Conservation (phyloP, 1,140 invertebrate species). For the Drosophila navojoa region DNA sequence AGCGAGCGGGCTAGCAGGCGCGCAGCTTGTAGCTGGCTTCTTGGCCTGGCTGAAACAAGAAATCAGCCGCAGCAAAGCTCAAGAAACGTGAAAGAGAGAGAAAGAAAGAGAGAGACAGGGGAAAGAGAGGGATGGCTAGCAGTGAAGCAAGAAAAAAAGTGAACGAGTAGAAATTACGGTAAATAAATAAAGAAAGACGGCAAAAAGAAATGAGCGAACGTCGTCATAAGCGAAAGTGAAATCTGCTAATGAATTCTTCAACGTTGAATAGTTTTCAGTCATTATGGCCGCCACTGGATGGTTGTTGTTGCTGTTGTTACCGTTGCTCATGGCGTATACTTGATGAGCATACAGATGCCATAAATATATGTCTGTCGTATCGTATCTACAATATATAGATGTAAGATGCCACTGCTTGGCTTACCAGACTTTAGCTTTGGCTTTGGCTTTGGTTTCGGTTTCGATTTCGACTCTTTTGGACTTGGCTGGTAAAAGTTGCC, state of each 20-base stretch:
- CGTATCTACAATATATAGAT: neutral
- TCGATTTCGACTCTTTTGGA: conserved; percentile 41
- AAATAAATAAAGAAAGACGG: conserved; percentile 75
- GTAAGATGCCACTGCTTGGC: conserved; percentile 24
- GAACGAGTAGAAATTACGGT: conserved; percentile 80
- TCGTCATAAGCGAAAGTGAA: conserved; percentile 83
- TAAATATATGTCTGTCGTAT: conserved; percentile 15
- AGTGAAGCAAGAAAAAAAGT: conserved; percentile 49
- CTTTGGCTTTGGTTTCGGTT: conserved; percentile 44
- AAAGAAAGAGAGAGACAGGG: neutral
- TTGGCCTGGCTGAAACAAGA: conserved; percentile 50
- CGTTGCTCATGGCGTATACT: conserved; percentile 65
- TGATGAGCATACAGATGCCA: conserved; percentile 48
- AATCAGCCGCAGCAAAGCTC: conserved; percentile 48
- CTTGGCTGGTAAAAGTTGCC: conserved; percentile 68
- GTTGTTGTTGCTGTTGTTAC: conserved; percentile 30
- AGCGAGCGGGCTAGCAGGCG: conserved; percentile 36
- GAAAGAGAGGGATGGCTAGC: neutral
- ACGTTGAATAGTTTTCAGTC: conserved; percentile 84
- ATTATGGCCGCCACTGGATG: conserved; percentile 63
- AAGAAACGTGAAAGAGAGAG: conserved; percentile 38
- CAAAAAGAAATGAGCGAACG: conserved; percentile 68
- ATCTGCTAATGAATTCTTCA: conserved; percentile 84
- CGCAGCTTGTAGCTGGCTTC: conserved; percentile 57
- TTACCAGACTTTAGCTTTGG: conserved; percentile 4